Percentiles rank a stretch among this genome's conserved stretches.
Conservation (phyloP, 2,888 invertebrate species). For the Geophilus truncorum region DNA sequence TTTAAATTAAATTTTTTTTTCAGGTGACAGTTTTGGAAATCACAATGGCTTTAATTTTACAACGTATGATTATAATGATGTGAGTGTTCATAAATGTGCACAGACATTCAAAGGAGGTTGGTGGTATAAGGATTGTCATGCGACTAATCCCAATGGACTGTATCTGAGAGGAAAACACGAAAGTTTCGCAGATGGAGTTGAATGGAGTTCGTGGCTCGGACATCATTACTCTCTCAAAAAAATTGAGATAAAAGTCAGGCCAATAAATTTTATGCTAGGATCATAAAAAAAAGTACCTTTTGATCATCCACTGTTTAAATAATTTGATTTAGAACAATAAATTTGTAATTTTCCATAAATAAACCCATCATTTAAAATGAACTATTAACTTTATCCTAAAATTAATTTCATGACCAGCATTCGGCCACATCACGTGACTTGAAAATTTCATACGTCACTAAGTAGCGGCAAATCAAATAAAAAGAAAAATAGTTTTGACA, state of each 20-base stretch:
- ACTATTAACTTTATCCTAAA: no score
- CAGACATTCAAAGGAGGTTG: slow-evolving; percentile 63
- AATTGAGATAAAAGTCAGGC: slow-evolving; percentile 4
- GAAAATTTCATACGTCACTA: no score
- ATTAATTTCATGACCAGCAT: no score
- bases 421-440: no score
- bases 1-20: background rate
- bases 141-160: slow-evolving; percentile 62
- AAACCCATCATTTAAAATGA: no score
- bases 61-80: slow-evolving; percentile 60
- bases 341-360: no score
- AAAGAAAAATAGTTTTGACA: no score
- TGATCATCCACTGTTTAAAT: no score
- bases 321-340: no score
- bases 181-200: background rate
- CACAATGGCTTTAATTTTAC: slow-evolving; percentile 68
- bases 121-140: slow-evolving; percentile 68
- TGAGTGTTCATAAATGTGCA: slow-evolving; percentile 64
- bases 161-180: slow-evolving; percentile 52
- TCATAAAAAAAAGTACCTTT: background rate
- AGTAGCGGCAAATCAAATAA: no score
- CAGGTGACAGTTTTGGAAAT: slow-evolving; percentile 62
- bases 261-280: background rate
- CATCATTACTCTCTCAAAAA: background rate
- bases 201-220: background rate